Evolutionary conservation across 2,888 invertebrate species (phyloP).

Genomic region (Ennomos fuscantarius): DNA sequence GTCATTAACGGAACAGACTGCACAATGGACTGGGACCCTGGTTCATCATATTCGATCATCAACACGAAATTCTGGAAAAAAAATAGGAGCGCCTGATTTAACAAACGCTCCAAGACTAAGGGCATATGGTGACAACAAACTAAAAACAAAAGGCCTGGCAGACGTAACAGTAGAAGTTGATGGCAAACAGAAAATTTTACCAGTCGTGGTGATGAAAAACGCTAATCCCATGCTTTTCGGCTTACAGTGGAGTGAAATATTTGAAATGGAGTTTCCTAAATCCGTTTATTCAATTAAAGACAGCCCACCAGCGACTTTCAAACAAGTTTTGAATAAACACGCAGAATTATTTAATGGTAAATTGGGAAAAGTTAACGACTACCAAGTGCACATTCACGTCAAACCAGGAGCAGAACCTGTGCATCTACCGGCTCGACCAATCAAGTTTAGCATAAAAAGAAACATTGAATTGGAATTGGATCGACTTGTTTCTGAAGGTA

Average conservation of each 20-base stretch:
- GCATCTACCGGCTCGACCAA: constrained; percentile 22
- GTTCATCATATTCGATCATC: not conserved
- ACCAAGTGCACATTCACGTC: constrained; percentile 33
- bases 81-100: too few relatives aligned
- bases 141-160: constrained; percentile 17
- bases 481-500: constrained; percentile 3
- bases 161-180: constrained; percentile 20
- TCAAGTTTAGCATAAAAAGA: constrained; percentile 13
- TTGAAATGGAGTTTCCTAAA: constrained; percentile 21
- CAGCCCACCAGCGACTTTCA: not conserved
- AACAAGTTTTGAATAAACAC: constrained; percentile 12
- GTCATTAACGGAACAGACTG: not conserved
- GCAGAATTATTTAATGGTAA: constrained; percentile 18
- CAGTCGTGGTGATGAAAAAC: constrained; percentile 20
- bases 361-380: constrained; percentile 19
- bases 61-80: too few relatives aligned
- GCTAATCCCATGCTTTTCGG: constrained; percentile 27
- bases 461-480: constrained; percentile 22
- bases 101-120: too few relatives aligned
- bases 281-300: constrained; percentile 17
- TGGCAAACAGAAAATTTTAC: constrained; percentile 11
- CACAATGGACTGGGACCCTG: not conserved
- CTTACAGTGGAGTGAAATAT: constrained; percentile 21
- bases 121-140: too few relatives aligned
- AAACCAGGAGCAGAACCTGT: constrained; percentile 22